Percentiles rank a stretch among this genome's conserved stretches.
These are phyloP conservation scores for Ochropleura plecta DNA, from an alignment of 2,888 invertebrate species.

Conservation along the genomic window DNA sequence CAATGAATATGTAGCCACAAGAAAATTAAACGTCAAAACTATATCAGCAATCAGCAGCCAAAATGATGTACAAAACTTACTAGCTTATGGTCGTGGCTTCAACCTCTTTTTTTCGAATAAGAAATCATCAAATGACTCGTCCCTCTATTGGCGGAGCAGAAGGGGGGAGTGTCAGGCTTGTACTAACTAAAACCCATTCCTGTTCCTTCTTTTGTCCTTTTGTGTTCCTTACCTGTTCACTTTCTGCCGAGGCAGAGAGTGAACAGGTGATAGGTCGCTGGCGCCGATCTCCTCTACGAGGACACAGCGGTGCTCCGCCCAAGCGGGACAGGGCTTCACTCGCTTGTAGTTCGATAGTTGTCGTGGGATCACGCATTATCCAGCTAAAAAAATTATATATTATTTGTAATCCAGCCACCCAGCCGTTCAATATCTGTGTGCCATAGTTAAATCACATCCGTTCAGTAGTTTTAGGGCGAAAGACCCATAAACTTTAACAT, in stretches of 20 bases:
- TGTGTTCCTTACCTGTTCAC: too few relatives aligned
- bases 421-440: neutral
- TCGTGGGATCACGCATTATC: neutral
- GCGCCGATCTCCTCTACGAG: too few relatives aligned
- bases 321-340: neutral
- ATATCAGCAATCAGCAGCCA: neutral
- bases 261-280: too few relatives aligned
- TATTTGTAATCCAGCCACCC: neutral
- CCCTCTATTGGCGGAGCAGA: too few relatives aligned
- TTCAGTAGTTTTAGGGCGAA: neutral
- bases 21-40: neutral
- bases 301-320: too few relatives aligned
- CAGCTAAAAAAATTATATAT: neutral
- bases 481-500: neutral
- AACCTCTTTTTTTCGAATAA: too few relatives aligned
- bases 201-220: too few relatives aligned
- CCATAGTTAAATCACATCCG: neutral
- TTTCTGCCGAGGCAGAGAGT: too few relatives aligned
- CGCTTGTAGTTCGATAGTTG: neutral
- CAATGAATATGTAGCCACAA: neutral
- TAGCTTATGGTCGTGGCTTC: neutral
- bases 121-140: too few relatives aligned
- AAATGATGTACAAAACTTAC: neutral
- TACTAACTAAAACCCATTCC: too few relatives aligned
- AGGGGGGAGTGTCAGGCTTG: too few relatives aligned